A percentile compares a stretch with the other conserved stretches of the same genome.
These are phyloP conservation scores for Theocolax elegans DNA, from an alignment of 1,140 invertebrate species.

Conservation along the genomic window DNA sequence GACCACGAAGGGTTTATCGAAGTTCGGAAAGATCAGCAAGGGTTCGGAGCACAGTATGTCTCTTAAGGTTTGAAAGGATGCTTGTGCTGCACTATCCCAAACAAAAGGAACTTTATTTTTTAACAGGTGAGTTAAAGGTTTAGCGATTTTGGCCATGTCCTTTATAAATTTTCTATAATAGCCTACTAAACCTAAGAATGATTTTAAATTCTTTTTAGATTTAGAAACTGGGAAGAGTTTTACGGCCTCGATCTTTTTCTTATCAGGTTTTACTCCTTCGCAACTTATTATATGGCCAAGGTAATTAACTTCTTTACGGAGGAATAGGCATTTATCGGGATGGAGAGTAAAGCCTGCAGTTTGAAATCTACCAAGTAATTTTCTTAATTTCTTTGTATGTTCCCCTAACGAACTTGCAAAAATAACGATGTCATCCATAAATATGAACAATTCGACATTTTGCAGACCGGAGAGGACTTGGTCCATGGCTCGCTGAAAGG, in stretches of 20 bases:
- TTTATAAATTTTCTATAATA: slow-evolving; percentile 49
- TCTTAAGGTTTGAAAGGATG: slow-evolving; percentile 44
- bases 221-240: slow-evolving; percentile 3
- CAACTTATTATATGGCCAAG: slow-evolving; percentile 18
- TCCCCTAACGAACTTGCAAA: slow-evolving; percentile 11
- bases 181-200: slow-evolving; percentile 25
- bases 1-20: slow-evolving; percentile 45
- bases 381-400: neutral
- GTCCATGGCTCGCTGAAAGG: neutral
- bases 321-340: slow-evolving; percentile 20
- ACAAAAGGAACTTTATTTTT: slow-evolving; percentile 48
- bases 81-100: slow-evolving; percentile 18
- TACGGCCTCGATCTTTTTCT: neutral
- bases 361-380: neutral
- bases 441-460: neutral
- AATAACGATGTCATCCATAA: slow-evolving; percentile 18
- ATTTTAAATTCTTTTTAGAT: neutral
- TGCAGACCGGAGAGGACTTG: neutral
- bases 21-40: slow-evolving; percentile 45
- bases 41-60: slow-evolving; percentile 42
- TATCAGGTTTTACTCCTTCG: neutral
- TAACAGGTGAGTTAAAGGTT: slow-evolving; percentile 51
- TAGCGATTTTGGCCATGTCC: slow-evolving; percentile 50
- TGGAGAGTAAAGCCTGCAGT: neutral
- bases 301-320: slow-evolving; percentile 13